Base-by-base conservation (phyloP, 2,888 invertebrate species). In the Rotaria macrura region DNA sequence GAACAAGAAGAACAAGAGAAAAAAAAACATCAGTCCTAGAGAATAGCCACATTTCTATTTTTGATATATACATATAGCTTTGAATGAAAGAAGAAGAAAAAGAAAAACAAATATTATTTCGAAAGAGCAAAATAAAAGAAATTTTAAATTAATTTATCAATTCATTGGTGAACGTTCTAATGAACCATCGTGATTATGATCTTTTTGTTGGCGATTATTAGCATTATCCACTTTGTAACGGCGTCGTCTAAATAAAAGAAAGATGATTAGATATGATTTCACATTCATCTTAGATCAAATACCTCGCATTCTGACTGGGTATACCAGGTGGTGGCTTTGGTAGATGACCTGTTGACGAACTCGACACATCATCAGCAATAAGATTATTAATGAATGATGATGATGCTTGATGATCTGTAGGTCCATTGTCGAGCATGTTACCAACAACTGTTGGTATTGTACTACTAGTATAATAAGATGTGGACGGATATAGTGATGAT, bases 301-400 rank as follows among this genome's bases (percentile, higher is more conserved):
- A 79, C 79, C 79, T 79, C 12, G 43, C 43, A 79, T 43, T 79
- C 43, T 79, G 79, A 79, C n/a, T 79, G 25, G 79, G 79, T 79
- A 79, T 79, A n/a, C 79, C 79, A 25, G 79, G 79, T 25, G 79
- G 79, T 9, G 79, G 79, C n/a, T 79, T 79, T 1, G 79, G 79
- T 25, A 43, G 14, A 79, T 79, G 79, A n/a, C 79, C n/a, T 79
- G 14, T 25, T 12, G 43, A 43, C 3, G 79, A 79, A 79, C 43
- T 43, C 0, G 79, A 79, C 3, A 79, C n/a, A 79, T 79, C 79
- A 43, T 79, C 79, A 9, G 43, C 5, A 1, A 79, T 40, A 3
- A 65, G 20, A 65, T 65, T 65, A 40, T 40, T 79, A 25, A 6
- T 43, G 40, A 14, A n/a, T 40, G n/a, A 38, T 25, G 25, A 23